A percentile compares a stretch with the other conserved stretches of the same genome.
phyloP scores from a whole-genome alignment of 2,888 invertebrate genomes.

The Scaptomyza tumidula region DNA sequence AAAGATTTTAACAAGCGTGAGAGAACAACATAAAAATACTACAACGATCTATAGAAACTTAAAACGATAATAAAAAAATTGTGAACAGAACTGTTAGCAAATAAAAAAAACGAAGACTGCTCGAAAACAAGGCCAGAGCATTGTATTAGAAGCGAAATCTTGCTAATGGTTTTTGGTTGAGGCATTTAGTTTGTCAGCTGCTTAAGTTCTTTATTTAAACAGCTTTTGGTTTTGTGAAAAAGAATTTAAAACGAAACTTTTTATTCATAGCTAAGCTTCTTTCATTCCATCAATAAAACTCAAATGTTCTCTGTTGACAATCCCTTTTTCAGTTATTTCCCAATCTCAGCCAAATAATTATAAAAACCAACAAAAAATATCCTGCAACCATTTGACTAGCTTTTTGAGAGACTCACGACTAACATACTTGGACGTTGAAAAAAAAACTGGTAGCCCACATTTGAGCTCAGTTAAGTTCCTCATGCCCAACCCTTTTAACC shows the following conservation, averaged over 20 bases:
- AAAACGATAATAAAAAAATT: neutral
- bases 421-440: neutral
- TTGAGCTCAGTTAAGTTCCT: neutral
- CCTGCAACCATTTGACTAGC: neutral
- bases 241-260: no score
- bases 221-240: no score
- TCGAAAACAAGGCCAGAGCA: slow-evolving; percentile 20
- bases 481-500: neutral
- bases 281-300: no score
- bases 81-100: neutral
- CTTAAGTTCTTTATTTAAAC: no score
- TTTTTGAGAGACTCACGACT: neutral
- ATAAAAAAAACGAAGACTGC: neutral
- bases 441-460: slow-evolving; percentile 3
- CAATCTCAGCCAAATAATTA: no score
- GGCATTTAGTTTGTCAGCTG: neutral
- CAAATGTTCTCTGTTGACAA: no score
- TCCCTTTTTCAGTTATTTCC: no score
- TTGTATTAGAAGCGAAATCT: slow-evolving; percentile 15
- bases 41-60: slow-evolving; percentile 7
- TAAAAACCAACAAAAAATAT: no score
- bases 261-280: no score
- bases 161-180: neutral
- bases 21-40: neutral
- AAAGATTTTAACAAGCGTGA: slow-evolving; percentile 4